Base-by-base conservation (phyloP, 2,797 vertebrate genomes). In the Chromobotia macracanthus region DNA sequence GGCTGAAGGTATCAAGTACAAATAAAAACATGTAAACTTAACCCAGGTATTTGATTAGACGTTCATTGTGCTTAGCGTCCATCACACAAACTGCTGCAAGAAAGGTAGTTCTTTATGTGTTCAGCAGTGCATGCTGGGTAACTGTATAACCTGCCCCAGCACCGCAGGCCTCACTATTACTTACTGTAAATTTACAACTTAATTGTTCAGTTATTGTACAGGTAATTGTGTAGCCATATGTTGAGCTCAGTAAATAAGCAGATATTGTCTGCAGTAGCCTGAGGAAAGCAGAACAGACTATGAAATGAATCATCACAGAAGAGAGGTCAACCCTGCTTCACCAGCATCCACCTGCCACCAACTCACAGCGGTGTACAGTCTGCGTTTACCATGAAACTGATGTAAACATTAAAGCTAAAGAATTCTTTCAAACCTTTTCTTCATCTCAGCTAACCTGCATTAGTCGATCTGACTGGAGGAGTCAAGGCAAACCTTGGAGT, bases 71-170 rank as follows among this genome's bases (percentile, higher is more conserved):
- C 31, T 35, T 35, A 35, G 6, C 31, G 6, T 35, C n/a, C 31
- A 35, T 35, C 31, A 35, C 2, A 35, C 31, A 35, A 35, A 35
- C 31, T 6, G 6, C 31, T 2, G 31, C 31, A 35, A 35, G 31
- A 35, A 6, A 35, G 6, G 18, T 11, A 19, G 53, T 56, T 9
- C 19, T 21, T 56, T 11, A 21, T 21, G 10, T n/a, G n/a, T 56
- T n/a, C 53, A 56, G 53, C 53, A 56, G 53, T 21, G 53, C 53
- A 56, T 56, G 53, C 53, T 56, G 53, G 53, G 53, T 56, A 56
- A 18, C 15, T 6, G 50, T 18, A 35, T 35, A 35, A 35, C 3
- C 50, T n/a, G 50, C 50, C 18, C 19, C 53, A 56, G 53, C 53
- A 56, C 19, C 19, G 10, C 53, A 21, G n/a, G 19, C 53, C 11